Evolutionary conservation across 2,888 invertebrate genomes (phyloP), one percentile per base, ranked within the genome.

Genomic region (Drosophila suboccidentalis): DNA sequence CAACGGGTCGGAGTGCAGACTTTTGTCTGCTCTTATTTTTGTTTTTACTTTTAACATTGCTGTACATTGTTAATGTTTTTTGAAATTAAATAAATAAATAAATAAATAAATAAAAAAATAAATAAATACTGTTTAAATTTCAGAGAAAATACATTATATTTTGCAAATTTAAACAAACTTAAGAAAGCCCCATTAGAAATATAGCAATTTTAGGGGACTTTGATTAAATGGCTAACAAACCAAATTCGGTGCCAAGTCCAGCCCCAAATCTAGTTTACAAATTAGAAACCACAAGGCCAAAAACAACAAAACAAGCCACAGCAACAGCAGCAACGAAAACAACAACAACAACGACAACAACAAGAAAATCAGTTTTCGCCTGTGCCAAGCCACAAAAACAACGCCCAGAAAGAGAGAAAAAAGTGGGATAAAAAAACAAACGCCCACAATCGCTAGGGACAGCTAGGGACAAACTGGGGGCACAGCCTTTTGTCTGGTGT

Each of bases 231-330:
- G 66, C 68, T 80, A 63, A 71, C 75, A 75, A 65, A 55, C 71
- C 61, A 41, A 47, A 43, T 57, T 61, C 61, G 58, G 44, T 60
- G 62, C 69, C 55, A 57, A 71, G 15, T 53, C 62, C 49, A 59
- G 72, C 78, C 75, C 68, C 53, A 79, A 83, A 86, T 71, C 81
- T 72, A 78, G 81, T 80, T 86, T 71, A 75, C 87, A 87, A 82
- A 86, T 87, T 83, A 68, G 63, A 75, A 86, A 78, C 87, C 87
- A 61, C 82, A 83, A 72, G 71, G 68, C 78, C 75, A 60, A 59
- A 82, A 82, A 70, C 71, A 74, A 62, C 62, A 55, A 26, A 61
- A 77, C 78, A 71, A 77, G 72, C 81, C 71, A 67, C 86, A 82
- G 70, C 53, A 73, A 69, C 71, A 74, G 54, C 49, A 72, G 46